Percentiles rank a stretch among this genome's conserved stretches.
These are phyloP conservation scores for Zaprionus taronus DNA, from an alignment of 1,140 invertebrate species.

Conservation along the genomic window DNA sequence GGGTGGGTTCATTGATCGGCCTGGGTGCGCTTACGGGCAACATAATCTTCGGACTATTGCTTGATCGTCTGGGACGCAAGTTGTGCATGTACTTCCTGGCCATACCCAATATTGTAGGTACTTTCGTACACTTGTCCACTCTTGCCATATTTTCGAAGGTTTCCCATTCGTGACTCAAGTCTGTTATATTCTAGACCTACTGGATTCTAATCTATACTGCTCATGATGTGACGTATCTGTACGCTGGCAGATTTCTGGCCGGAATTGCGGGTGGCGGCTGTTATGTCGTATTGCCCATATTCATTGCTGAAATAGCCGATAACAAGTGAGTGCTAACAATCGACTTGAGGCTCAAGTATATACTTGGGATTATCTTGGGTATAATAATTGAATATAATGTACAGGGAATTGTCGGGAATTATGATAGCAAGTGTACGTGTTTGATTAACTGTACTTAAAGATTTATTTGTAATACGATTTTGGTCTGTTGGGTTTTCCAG, in stretches of 20 bases:
- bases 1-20: slow-evolving; percentile 68
- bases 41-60: slow-evolving; percentile 58
- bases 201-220: slow-evolving; percentile 73
- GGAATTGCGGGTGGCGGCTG: slow-evolving; percentile 78
- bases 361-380: slow-evolving; percentile 10
- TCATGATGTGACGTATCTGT: slow-evolving; percentile 69
- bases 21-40: slow-evolving; percentile 68
- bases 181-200: slow-evolving; percentile 46
- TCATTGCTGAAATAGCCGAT: slow-evolving; percentile 75
- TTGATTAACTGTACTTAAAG: neutral
- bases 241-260: slow-evolving; percentile 81
- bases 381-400: neutral
- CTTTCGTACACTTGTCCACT: neutral
- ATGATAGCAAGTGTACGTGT: slow-evolving; percentile 18
- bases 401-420: neutral
- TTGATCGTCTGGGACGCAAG: slow-evolving; percentile 71
- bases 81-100: slow-evolving; percentile 69
- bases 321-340: slow-evolving; percentile 50
- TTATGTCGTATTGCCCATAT: slow-evolving; percentile 71
- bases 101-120: slow-evolving; percentile 68
- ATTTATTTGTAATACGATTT: slow-evolving; percentile 12
- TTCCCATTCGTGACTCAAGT: slow-evolving; percentile 42
- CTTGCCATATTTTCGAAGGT: neutral
- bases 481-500: slow-evolving; percentile 27
- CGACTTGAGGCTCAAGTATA: neutral